Evolutionary conservation across 2,113 vertebrate species (phyloP), one percentile per base, ranked within the genome.

Genomic region (Bujurquina vittata): DNA sequence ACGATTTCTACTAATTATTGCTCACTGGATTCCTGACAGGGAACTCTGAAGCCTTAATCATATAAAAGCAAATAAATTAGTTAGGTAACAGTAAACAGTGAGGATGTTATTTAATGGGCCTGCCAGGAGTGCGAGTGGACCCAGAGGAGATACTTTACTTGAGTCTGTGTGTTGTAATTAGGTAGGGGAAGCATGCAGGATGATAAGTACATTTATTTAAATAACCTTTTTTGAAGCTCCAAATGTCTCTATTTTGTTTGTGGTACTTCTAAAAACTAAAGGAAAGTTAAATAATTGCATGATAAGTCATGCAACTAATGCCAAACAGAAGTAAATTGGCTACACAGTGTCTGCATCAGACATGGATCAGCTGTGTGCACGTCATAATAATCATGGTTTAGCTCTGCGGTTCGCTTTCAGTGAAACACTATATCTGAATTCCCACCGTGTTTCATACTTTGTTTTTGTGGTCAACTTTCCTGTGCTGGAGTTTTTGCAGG

Each of bases 11-110:
- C 26, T 87, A 79, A 89, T 91, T 83, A 61, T 37, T 33, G 20
- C 75, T 75, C 37, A 2, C 29, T 57, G 76, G 26, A 2, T 62
- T 29, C 10, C 31, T 78, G 82, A 67, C 40, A 72, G 54, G 22
- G 20, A 58, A 22, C 10, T 20, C 80, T 69, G 54, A 79, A 59
- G 57, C 43, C 63, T 79, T 75, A 69, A 69, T 81, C 37, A 37
- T 79, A 79, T 87, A 60, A 87, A 83, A 90, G 85, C 22, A 59
- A 77, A 86, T 85, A 59, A 83, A 88, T 88, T 61, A 86, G 58
- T 83, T 18, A n/a, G 54, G 77, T 80, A 84, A 84, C 74, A 79
- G 74, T 85, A 83, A 91, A 84, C 85, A 84, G 56, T 26, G 37
- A 73, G 73, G 3, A 55, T 59, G 31, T 59, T 76, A 40, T 87